phyloP scores from a whole-genome alignment of 2,888 invertebrate genomes.

The Apamea crenata region DNA sequence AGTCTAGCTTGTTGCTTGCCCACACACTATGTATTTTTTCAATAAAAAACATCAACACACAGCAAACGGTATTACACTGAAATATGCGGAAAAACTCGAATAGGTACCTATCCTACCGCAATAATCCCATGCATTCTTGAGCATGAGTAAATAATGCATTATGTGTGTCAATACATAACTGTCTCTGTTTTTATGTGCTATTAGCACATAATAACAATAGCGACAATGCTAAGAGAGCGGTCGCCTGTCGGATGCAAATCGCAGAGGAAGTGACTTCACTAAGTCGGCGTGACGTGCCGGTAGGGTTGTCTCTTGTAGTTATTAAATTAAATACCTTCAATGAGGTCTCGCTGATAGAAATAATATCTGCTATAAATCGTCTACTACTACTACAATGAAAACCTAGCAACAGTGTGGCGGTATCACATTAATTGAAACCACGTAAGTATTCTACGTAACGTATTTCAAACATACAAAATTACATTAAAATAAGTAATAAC shows the following conservation, averaged over 20 bases:
- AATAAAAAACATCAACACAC: not conserved
- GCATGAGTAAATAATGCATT: slow-evolving; percentile 18
- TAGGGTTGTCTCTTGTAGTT: slow-evolving; percentile 50
- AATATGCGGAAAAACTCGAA: slow-evolving; percentile 15
- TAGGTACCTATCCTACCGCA: not conserved
- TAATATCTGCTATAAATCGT: not conserved
- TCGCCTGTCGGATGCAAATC: slow-evolving; percentile 50
- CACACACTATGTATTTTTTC: not conserved
- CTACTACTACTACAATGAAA: not conserved
- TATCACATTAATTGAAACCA: not conserved
- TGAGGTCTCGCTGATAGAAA: not conserved
- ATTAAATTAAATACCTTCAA: too few species aligned
- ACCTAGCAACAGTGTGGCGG: not conserved
- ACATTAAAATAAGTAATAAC: too few species aligned
- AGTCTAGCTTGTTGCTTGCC: not conserved
- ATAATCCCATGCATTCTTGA: slow-evolving; percentile 8
- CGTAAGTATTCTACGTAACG: not conserved
- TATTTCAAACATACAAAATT: not conserved
- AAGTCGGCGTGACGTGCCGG: slow-evolving; percentile 21
- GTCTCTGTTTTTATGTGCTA: slow-evolving; percentile 38
- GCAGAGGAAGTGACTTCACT: slow-evolving; percentile 61
- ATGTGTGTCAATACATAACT: slow-evolving; percentile 47
- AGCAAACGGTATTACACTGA: not conserved
- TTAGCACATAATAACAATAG: slow-evolving; percentile 44
- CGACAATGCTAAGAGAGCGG: slow-evolving; percentile 49